Evolutionary conservation across 1,140 invertebrate species (phyloP), one percentile per base, ranked within the genome.

Genomic region (Lasaia peninsularis): DNA sequence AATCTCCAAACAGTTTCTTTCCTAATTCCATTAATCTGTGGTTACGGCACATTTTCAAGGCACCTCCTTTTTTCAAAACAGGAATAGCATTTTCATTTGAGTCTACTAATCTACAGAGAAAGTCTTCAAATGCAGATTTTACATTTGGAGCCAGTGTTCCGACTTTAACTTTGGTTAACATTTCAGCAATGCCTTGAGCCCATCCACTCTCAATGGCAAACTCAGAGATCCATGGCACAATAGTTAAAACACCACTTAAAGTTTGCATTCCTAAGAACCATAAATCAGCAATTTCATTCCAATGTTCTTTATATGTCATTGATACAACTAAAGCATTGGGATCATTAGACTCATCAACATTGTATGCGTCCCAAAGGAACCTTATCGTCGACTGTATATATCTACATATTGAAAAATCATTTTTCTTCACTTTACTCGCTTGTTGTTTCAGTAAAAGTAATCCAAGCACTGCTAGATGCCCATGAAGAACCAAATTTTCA

Each of bases 211-310:
- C 96, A 58, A 97, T 93, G 0, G 95, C 93, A 87, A 98, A 98
- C 71, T 97, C 95, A 0, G 95, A 95, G 14, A 98, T 93, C 96
- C 96, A 97, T 1, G 96, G 95, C 49, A 97, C 92, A 48, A 93
- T 91, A 2, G 94, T 91, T 7, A 98, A 82, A 0, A 98, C 93
- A 4, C 93, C 92, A 65, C 94, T 94, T 87, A 97, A 93, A 10
- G 96, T 97, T 86, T 98, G 96, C 95, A 98, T 97, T 10, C 96
- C 96, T 16, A 98, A 88, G 85, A 97, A 98, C 97, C 97, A 98
- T 1, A 98, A 88, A 80, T 98, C 97, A 83, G 94, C 95, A 12
- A 98, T 91, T 71, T 97, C 96, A 80, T 94, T 92, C 97, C 96
- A 98, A 60, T 93, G 89, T 75, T 94, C 94, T 74, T 96, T 96